phyloP scores from a whole-genome alignment of 2,797 vertebrate species.

The Neosalanx taihuensis region DNA sequence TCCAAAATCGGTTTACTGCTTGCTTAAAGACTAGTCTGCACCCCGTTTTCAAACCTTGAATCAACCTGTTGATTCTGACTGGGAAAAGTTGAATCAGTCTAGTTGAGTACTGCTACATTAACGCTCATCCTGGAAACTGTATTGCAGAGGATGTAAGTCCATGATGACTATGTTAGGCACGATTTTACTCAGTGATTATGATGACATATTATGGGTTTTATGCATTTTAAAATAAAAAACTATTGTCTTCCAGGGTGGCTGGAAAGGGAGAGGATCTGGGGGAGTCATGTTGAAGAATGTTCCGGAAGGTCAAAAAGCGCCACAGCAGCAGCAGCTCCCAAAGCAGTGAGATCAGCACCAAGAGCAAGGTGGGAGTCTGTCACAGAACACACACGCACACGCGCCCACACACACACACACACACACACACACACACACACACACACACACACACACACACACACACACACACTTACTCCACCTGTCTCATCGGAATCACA shows the following conservation, averaged over 20 bases:
- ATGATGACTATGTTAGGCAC: neutral
- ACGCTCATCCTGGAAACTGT: neutral
- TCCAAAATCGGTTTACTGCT: neutral
- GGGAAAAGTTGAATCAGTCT: neutral
- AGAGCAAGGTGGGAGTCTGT: conserved; percentile 87
- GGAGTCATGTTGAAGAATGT: conserved; percentile 87
- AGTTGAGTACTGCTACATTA: too few species aligned
- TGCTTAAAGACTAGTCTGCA: too few species aligned
- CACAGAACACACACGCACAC: neutral
- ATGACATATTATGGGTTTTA: neutral
- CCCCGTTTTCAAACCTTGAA: too few species aligned
- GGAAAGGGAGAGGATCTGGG: conserved; percentile 40
- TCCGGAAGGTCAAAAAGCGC: conserved; percentile 96
- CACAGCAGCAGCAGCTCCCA: conserved; percentile 99
- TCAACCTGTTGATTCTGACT: too few species aligned
- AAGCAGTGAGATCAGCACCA: conserved; percentile 97
- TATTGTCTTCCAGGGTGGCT: conserved; percentile 40
- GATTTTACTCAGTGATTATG: neutral
- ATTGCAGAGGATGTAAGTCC: neutral
- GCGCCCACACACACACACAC: neutral
- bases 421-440: too few species aligned
- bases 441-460: too few species aligned
- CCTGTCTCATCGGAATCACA: too few species aligned
- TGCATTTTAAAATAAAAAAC: neutral
- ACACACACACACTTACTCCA: too few species aligned